Evolutionary conservation across 2,888 invertebrate genomes (phyloP), one percentile per base, ranked within the genome.

Genomic region (Oligia strigilis): DNA sequence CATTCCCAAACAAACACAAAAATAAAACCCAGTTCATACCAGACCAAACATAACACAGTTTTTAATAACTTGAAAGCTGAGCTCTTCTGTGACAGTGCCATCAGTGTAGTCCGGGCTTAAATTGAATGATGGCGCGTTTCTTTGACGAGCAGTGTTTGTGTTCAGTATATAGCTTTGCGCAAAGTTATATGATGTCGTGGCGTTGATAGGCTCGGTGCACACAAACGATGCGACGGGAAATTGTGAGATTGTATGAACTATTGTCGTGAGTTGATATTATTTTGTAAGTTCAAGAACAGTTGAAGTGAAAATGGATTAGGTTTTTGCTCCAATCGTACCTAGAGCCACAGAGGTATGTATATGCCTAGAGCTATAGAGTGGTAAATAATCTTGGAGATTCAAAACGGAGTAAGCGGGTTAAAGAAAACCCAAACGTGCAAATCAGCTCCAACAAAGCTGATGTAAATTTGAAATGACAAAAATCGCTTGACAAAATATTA

Each of bases 31-130:
- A 14, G 58, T 66, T 49, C 36, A 67, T 71, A 60, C 29, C 17
- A 29, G 13, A 8, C 11, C 14, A 11, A 46, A 55, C 72, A 60
- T 14, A 62, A 69, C 64, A 74, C 49, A 73, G 29, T 77, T 84
- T 80, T 78, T 84, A 84, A 87, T 80, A 80, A 85, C 72, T 75
- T 46, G 70, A 76, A 80, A 87, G 75, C 84, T 75, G 65, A 69
- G 52, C 62, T 75, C 74, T 67, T 74, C 82, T 66, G 62, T 62
- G 72, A 77, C 71, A 72, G 66, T 11, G 55, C 55, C 71, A 82
- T 77, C 74, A 82, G 71, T 72, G 73, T 64, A 73, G 65, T 64
- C 60, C 36, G 14, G 67, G 86, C 43, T 75, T 75, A 72, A 84
- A 84, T 78, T 86, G 75, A 86, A 84, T 84, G 78, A 86, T 78